Evolutionary conservation across 2,888 invertebrate species (phyloP).

Genomic region (Eueremaeus valkanovi): DNA sequence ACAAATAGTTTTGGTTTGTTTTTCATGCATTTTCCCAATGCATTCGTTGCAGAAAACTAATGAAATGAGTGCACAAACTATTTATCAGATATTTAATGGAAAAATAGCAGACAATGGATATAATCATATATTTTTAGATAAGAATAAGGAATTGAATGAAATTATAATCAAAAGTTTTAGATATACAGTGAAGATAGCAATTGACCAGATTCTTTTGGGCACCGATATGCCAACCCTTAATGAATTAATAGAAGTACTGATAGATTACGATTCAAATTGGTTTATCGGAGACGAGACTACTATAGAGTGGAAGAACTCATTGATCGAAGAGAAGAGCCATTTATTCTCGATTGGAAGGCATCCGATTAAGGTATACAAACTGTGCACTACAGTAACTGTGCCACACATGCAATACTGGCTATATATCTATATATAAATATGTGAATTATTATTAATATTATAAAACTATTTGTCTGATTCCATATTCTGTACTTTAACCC

Average conservation of each 20-base stretch:
- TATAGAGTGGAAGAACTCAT: slow-evolving; percentile 52
- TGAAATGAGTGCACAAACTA: slow-evolving; percentile 23
- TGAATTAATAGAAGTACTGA: slow-evolving; percentile 52
- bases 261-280: slow-evolving; percentile 53
- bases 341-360: slow-evolving; percentile 51
- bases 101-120: slow-evolving; percentile 2
- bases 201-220: slow-evolving; percentile 54
- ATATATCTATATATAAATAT: too few species aligned
- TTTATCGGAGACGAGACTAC: slow-evolving; percentile 53
- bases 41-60: background rate
- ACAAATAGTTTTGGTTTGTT: slow-evolving; percentile 13
- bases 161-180: slow-evolving; percentile 47
- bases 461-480: background rate
- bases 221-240: slow-evolving; percentile 45
- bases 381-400: too few species aligned
- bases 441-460: background rate
- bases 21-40: background rate
- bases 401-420: too few species aligned
- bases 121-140: background rate
- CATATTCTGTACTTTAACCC: background rate
- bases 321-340: slow-evolving; percentile 51
- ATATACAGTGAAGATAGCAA: slow-evolving; percentile 54
- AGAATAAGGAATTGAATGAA: slow-evolving; percentile 35
- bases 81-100: slow-evolving; percentile 23
- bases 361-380: slow-evolving; percentile 45